A percentile compares a stretch with the other conserved stretches of the same genome.
Conservation (phyloP, 2,888 invertebrate species). For the Xylocampa areola region DNA sequence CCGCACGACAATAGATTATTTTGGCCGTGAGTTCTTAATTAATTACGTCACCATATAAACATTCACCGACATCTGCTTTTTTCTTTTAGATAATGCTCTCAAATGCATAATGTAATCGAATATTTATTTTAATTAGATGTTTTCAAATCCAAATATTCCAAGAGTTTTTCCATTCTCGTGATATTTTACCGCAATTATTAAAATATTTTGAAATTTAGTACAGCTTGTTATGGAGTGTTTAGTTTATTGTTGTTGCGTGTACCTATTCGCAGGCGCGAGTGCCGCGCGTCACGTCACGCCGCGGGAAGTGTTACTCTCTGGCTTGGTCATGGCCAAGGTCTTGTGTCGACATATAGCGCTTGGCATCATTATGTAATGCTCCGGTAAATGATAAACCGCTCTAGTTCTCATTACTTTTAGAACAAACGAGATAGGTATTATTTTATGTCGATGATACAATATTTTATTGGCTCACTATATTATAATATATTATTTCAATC, state of each 20-base stretch:
- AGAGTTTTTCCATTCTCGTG: no score
- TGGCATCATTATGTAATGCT: slow-evolving; percentile 79
- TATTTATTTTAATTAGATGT: not conserved
- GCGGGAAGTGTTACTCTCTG: slow-evolving; percentile 78
- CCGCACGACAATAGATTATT: not conserved
- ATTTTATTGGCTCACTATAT: no score
- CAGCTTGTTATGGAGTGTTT: slow-evolving; percentile 57
- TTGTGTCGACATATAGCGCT: slow-evolving; percentile 73
- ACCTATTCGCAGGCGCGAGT: slow-evolving; percentile 70
- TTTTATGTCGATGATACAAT: slow-evolving; percentile 13
- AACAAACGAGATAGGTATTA: slow-evolving; percentile 53
- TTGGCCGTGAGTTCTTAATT: not conserved
- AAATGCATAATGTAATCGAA: slow-evolving; percentile 1
- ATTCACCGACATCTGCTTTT: not conserved
- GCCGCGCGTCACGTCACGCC: slow-evolving; percentile 71
- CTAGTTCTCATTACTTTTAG: slow-evolving; percentile 63
- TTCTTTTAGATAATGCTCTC: not conserved
- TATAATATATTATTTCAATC: not conserved
- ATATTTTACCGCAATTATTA: slow-evolving; percentile 39
- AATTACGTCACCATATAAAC: not conserved
- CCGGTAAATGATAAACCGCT: slow-evolving; percentile 74
- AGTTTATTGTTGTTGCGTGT: slow-evolving; percentile 69
- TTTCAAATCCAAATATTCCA: slow-evolving; percentile 6
- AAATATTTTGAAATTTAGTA: slow-evolving; percentile 44
- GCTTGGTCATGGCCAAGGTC: slow-evolving; percentile 89